These are phyloP conservation scores for Netelia melanura DNA, from an alignment of 2,888 invertebrate species.

Conservation along the genomic window DNA sequence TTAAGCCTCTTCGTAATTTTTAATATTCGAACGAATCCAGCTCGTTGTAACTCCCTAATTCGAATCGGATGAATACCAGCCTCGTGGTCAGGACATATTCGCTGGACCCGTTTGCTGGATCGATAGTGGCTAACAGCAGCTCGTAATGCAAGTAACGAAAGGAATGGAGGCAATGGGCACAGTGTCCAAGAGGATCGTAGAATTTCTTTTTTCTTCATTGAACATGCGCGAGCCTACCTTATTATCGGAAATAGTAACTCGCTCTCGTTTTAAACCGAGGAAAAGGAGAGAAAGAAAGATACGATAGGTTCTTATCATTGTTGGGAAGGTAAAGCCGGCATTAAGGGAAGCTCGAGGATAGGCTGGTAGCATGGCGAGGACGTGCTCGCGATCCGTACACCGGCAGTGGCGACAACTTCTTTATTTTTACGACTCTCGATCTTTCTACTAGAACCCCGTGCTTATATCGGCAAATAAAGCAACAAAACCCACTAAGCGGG, in stretches of 20 bases:
- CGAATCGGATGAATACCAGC: not conserved
- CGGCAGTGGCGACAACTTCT: conserved; percentile 52
- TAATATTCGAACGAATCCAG: not conserved
- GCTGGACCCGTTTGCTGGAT: not conserved
- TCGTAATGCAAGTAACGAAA: not conserved
- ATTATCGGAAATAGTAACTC: conserved; percentile 56
- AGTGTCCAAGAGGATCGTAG: not conserved
- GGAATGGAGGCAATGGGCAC: not conserved
- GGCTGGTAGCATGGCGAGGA: conserved; percentile 43
- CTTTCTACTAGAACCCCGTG: conserved; percentile 19
- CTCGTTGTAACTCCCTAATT: not conserved
- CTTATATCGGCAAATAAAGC: conserved; percentile 51
- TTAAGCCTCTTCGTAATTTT: not conserved
- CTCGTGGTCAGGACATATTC: not conserved
- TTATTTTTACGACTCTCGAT: conserved; percentile 58
- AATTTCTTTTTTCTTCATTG: conserved; percentile 31
- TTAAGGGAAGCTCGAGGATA: conserved; percentile 49
- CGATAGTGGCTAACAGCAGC: conserved; percentile 21
- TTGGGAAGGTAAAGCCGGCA: conserved; percentile 58
- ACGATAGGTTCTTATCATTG: conserved; percentile 55
- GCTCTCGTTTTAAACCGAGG: conserved; percentile 9
- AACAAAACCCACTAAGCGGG: conserved; percentile 30
- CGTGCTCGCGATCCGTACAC: conserved; percentile 39
- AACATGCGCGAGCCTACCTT: conserved; percentile 51
- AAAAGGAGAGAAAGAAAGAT: conserved; percentile 31